These are phyloP conservation scores for Eumerus sabulonum DNA, from an alignment of 2,888 invertebrate genomes.

Conservation along the genomic window DNA sequence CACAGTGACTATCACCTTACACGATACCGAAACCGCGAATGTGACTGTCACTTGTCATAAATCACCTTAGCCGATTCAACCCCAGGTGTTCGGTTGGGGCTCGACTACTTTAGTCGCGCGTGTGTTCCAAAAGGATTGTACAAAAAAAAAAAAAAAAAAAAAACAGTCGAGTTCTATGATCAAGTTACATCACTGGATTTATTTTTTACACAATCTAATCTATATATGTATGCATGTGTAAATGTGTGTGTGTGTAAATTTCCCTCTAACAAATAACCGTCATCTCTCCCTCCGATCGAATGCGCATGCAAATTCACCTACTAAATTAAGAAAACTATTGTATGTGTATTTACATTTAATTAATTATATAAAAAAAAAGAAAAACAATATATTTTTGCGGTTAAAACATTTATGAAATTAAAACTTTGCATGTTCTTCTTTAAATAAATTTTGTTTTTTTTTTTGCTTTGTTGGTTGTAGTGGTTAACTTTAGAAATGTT, in stretches of 20 bases:
- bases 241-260: constrained; percentile 14
- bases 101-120: too few species aligned
- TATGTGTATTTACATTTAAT: constrained; percentile 62
- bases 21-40: too few species aligned
- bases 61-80: too few species aligned
- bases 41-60: too few species aligned
- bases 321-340: constrained; percentile 55
- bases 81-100: too few species aligned
- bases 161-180: constrained; percentile 21
- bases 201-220: constrained; percentile 45
- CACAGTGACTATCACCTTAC: too few species aligned
- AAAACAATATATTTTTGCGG: constrained; percentile 37
- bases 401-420: constrained; percentile 42
- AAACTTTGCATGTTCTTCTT: constrained; percentile 49
- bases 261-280: too few species aligned
- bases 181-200: constrained; percentile 61
- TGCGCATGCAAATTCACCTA: constrained; percentile 55
- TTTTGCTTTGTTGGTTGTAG: constrained; percentile 39
- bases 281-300: constrained; percentile 6
- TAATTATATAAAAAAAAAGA: constrained; percentile 25
- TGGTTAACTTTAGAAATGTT: constrained; percentile 51
- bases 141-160: too few species aligned
- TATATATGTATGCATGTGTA: constrained; percentile 29
- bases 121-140: constrained; percentile 31
- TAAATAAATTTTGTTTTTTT: too few species aligned